Conservation (phyloP, 2,113 vertebrate genomes). For the Ceyx margarethae region DNA sequence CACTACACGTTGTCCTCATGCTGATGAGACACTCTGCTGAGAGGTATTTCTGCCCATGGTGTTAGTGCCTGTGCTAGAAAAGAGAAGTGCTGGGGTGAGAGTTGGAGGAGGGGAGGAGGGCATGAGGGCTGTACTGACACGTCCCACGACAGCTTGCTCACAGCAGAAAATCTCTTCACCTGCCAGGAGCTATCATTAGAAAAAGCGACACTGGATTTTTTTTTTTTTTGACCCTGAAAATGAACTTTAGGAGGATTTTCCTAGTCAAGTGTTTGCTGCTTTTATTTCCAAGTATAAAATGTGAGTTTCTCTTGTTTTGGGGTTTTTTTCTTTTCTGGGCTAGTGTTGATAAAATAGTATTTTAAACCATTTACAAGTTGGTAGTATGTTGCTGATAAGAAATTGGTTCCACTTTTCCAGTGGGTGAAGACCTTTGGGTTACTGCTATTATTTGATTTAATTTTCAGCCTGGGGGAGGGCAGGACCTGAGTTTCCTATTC, state of each 20-base stretch:
- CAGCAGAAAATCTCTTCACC: background rate
- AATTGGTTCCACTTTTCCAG: background rate
- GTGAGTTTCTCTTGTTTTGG: constrained; percentile 41
- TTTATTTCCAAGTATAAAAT: constrained; percentile 44
- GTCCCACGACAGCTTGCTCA: background rate
- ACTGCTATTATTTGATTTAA: constrained; percentile 22
- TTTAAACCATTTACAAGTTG: constrained; percentile 1
- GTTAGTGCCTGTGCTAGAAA: background rate
- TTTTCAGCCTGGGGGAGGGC: background rate
- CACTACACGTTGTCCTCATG: accelerated
- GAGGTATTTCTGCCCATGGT: background rate
- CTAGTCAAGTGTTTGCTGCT: constrained; percentile 48
- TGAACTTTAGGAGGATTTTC: constrained; percentile 48
- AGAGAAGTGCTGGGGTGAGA: background rate
- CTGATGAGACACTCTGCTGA: accelerated
- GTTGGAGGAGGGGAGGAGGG: constrained; percentile 23
- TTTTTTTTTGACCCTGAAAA: constrained; percentile 21
- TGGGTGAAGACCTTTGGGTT: background rate
- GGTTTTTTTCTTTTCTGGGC: background rate
- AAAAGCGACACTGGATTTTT: background rate
- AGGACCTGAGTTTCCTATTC: constrained; percentile 12
- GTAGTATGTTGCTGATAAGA: background rate
- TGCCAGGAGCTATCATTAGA: background rate
- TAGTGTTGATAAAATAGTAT: background rate
- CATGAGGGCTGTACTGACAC: background rate